Conservation (phyloP, 2,113 vertebrate species). For the Cepphus grylle region DNA sequence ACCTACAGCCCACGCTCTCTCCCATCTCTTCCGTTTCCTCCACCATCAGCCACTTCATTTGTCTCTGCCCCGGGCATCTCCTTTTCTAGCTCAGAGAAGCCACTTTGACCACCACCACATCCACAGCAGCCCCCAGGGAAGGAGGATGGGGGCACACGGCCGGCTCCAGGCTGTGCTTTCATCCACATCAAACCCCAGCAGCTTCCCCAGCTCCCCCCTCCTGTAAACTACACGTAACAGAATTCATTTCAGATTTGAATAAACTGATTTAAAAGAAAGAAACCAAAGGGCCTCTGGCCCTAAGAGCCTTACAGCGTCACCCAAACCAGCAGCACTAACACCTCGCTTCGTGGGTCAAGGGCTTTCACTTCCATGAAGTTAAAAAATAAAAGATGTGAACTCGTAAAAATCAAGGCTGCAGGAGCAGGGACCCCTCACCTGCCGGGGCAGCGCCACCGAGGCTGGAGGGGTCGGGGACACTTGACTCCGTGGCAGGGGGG, state of each 20-base stretch:
- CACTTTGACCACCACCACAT: background rate
- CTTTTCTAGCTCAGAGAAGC: background rate
- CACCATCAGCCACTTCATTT: background rate
- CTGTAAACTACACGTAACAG: background rate
- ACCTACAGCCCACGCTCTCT: background rate
- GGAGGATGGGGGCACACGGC: background rate
- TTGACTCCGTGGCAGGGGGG: background rate
- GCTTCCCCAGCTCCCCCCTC: background rate
- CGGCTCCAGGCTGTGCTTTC: no score
- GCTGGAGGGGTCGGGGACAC: accelerated
- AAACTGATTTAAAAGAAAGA: background rate
- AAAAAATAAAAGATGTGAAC: background rate
- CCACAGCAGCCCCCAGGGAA: background rate
- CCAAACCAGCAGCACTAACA: background rate
- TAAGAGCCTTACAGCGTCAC: background rate
- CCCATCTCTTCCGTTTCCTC: background rate
- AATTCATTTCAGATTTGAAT: background rate
- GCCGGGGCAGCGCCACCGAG: background rate
- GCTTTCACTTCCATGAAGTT: background rate
- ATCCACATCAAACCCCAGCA: background rate
- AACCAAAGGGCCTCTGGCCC: background rate
- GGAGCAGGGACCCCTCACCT: background rate
- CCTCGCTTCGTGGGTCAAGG: accelerated
- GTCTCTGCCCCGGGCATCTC: background rate
- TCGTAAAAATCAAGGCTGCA: background rate